Evolutionary conservation across 2,888 invertebrate species (phyloP).

Genomic region (Lycophotia porphyrea): DNA sequence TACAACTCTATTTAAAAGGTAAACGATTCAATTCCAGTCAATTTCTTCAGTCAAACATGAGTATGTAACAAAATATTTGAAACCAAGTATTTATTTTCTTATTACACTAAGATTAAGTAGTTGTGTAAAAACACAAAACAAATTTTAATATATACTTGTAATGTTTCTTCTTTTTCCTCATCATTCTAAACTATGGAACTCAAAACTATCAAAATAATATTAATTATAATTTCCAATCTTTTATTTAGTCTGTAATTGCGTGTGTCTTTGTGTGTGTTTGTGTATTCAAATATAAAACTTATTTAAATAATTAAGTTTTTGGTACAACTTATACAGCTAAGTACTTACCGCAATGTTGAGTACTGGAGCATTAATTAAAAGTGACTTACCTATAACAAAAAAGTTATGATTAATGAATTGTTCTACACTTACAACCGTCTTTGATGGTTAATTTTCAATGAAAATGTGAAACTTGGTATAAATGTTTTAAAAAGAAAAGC

Average conservation of each 20-base stretch:
- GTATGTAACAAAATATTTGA: background rate
- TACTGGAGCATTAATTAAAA: constrained; percentile 10
- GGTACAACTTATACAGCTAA: constrained; percentile 9
- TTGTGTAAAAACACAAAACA: background rate
- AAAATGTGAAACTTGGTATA: constrained; percentile 14
- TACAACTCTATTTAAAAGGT: background rate
- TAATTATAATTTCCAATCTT: background rate
- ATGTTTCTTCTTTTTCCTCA: background rate
- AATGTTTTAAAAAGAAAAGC: constrained; percentile 63
- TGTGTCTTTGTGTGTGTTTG: background rate
- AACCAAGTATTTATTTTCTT: background rate
- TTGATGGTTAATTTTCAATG: constrained; percentile 14
- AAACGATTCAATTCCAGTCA: background rate
- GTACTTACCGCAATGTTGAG: constrained; percentile 51
- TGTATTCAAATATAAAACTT: background rate
- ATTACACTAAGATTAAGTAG: background rate
- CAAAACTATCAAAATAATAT: background rate
- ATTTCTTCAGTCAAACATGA: background rate
- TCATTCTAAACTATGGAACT: background rate
- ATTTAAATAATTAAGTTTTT: background rate
- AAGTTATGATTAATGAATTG: constrained; percentile 17
- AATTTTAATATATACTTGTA: background rate
- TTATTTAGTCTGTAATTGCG: background rate
- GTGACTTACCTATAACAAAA: constrained; percentile 64
- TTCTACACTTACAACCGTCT: background rate